phyloP scores from a whole-genome alignment of 2,888 invertebrate genomes.

The Blastobasis lacticolella region DNA sequence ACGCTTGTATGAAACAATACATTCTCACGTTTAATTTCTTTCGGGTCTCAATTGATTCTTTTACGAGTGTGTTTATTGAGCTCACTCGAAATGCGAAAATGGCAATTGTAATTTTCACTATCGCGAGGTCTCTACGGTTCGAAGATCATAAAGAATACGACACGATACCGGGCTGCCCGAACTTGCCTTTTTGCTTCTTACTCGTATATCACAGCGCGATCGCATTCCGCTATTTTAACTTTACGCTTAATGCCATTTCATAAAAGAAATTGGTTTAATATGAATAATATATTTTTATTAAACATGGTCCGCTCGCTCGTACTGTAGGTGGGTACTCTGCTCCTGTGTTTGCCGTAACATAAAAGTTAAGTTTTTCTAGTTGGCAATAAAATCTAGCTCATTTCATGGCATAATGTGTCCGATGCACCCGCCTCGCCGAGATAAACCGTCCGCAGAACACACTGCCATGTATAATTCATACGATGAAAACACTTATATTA shows the following conservation, averaged over 20 bases:
- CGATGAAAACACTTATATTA: conserved; percentile 49
- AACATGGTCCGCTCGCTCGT: too few relatives aligned
- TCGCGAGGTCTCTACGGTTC: conserved; percentile 9
- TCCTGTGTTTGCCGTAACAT: background rate
- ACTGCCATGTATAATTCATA: conserved; percentile 51
- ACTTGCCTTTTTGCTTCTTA: too few relatives aligned
- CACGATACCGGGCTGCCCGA: background rate
- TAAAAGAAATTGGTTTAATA: too few relatives aligned
- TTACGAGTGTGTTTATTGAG: conserved; percentile 73
- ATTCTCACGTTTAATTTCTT: conserved; percentile 74
- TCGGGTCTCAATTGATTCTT: conserved; percentile 68
- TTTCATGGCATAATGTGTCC: conserved; percentile 35
- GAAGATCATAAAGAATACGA: background rate
- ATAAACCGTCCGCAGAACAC: conserved; percentile 36
- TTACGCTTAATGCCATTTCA: too few relatives aligned
- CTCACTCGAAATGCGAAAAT: conserved; percentile 60
- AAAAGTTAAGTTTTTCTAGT: conserved; percentile 16
- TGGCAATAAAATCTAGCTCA: conserved; percentile 30
- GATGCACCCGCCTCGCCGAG: conserved; percentile 36
- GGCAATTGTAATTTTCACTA: conserved; percentile 49
- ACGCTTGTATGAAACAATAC: conserved; percentile 70
- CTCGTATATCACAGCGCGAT: too few relatives aligned
- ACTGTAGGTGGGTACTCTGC: too few relatives aligned
- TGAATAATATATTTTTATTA: too few relatives aligned
- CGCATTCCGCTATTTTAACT: too few relatives aligned